Evolutionary conservation across 2,888 invertebrate species (phyloP).

Genomic region (Allolobophora icterica): DNA sequence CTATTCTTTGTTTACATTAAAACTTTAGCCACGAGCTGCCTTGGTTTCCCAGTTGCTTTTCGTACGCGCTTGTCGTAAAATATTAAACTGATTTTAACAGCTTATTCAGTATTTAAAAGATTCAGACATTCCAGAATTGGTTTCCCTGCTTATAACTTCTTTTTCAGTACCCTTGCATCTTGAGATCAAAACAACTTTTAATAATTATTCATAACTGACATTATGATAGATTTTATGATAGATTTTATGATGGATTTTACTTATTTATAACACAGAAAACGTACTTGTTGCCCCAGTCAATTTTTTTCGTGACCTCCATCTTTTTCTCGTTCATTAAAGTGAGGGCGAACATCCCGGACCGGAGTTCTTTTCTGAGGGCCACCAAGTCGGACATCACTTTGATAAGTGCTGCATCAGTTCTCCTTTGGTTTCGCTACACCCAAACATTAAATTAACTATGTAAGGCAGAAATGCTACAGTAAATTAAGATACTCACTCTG

Average conservation of each 20-base stretch:
- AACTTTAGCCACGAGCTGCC: no score
- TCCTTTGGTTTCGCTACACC: constrained; percentile 73
- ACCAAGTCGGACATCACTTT: constrained; percentile 89
- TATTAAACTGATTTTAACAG: no score
- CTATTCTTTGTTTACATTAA: no score
- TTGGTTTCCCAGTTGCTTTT: no score
- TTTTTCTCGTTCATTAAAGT: constrained; percentile 87
- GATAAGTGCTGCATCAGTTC: constrained; percentile 83
- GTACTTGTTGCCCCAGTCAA: constrained; percentile 96
- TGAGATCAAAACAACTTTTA: neutral
- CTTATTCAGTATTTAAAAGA: no score
- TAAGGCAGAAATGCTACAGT: no score
- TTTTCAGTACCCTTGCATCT: neutral
- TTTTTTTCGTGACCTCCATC: constrained; percentile 84
- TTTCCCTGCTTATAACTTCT: neutral
- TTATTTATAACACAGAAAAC: constrained; percentile 56
- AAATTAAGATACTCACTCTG: no score
- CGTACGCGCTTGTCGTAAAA: no score
- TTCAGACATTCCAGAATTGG: neutral
- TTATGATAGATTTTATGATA: neutral
- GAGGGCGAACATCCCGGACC: constrained; percentile 87
- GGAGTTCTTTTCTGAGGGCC: constrained; percentile 82
- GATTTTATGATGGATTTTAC: neutral
- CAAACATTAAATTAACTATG: neutral
- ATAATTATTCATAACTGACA: neutral